phyloP scores from a whole-genome alignment of 2,113 vertebrate species.

The Ondatra zibethicus region DNA sequence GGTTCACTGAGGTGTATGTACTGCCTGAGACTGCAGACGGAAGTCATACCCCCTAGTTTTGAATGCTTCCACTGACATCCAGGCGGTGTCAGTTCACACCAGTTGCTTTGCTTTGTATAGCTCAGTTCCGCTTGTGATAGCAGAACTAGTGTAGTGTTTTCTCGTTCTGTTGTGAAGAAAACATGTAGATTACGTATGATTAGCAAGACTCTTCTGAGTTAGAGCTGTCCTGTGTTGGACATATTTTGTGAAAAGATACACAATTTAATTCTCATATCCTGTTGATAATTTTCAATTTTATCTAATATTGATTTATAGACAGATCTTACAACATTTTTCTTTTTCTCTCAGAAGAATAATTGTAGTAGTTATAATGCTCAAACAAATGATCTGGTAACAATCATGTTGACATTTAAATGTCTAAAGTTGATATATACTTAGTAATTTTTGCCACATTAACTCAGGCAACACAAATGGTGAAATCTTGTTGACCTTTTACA shows the following conservation, averaged over 20 bases:
- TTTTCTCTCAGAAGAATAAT: background rate
- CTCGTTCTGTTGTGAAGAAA: background rate
- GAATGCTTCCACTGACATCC: background rate
- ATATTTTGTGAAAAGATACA: background rate
- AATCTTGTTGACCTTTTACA: constrained; percentile 17
- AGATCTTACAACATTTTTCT: background rate
- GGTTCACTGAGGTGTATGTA: background rate
- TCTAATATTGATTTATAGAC: constrained; percentile 34
- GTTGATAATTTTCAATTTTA: constrained; percentile 39
- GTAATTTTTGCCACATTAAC: constrained; percentile 38
- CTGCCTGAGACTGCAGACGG: background rate
- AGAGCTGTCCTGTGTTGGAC: background rate
- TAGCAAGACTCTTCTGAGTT: background rate
- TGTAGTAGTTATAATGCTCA: constrained; percentile 44
- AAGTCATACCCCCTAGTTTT: background rate
- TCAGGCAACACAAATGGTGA: background rate
- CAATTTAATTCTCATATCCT: constrained; percentile 31
- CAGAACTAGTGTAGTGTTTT: background rate
- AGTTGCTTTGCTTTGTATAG: background rate
- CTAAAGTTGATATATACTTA: background rate
- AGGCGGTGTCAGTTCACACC: background rate
- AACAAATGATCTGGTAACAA: constrained; percentile 22
- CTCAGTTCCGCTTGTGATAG: background rate
- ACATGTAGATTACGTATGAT: background rate
- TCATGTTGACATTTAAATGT: constrained; percentile 46